phyloP scores from a whole-genome alignment of 35 echinoderm and acorn worm genomes.

The Chiridota heheva region DNA sequence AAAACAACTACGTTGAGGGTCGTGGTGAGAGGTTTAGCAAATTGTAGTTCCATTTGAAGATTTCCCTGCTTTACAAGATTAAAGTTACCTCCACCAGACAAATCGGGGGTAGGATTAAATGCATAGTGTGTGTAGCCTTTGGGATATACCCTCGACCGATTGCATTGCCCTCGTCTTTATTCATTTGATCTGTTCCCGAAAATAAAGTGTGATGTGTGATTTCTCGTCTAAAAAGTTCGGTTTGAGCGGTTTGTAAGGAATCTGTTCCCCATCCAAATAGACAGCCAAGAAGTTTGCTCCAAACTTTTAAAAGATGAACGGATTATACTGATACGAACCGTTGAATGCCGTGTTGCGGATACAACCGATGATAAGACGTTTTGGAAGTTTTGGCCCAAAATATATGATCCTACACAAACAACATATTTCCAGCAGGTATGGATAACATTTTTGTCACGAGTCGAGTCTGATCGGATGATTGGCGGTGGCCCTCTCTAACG shows the following conservation, averaged over 20 bases:
- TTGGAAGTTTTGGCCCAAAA: too few species aligned
- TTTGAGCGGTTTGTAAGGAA: conserved; percentile 27
- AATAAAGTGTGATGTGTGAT: conserved; percentile 47
- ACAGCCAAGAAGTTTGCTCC: conserved; percentile 31
- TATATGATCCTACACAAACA: conserved; percentile 44
- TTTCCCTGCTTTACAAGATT: conserved; percentile 45
- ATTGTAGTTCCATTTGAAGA: conserved; percentile 47
- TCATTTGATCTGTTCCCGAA: conserved; percentile 45
- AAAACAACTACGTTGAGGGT: conserved; percentile 29
- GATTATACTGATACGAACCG: conserved; percentile 18
- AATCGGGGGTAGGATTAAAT: conserved; percentile 55
- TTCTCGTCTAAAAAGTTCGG: neutral
- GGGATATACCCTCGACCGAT: conserved; percentile 55
- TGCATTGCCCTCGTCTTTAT: conserved; percentile 42
- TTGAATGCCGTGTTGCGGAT: conserved; percentile 18
- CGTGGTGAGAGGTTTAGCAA: conserved; percentile 23
- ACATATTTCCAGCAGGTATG: conserved; percentile 51
- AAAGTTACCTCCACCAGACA: conserved; percentile 34
- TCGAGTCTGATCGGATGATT: conserved; percentile 59
- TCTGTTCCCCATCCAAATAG: conserved; percentile 11
- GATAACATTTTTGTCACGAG: conserved; percentile 31
- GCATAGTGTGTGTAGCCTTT: conserved; percentile 40
- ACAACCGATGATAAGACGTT: conserved; percentile 11
- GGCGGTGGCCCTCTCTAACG: conserved; percentile 45
- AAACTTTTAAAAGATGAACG: conserved; percentile 35